These are phyloP conservation scores for Idaea straminata DNA, from an alignment of 2,888 invertebrate genomes.

Conservation along the genomic window DNA sequence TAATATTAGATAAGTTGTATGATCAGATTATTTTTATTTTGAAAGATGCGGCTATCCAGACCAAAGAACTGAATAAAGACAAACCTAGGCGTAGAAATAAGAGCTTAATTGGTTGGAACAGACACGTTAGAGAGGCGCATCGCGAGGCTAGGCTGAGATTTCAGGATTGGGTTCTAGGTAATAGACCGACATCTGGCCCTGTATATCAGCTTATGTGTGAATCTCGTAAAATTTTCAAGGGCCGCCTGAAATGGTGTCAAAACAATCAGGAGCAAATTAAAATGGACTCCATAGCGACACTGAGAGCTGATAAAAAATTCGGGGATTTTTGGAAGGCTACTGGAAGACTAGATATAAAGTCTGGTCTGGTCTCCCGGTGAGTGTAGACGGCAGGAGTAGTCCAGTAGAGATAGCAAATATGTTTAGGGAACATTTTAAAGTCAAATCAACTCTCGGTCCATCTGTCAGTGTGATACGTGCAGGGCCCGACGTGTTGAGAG, in stretches of 20 bases:
- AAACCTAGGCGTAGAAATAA: background rate
- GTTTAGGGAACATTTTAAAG: constrained; percentile 9
- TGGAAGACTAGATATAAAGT: background rate
- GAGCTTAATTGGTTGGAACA: constrained; percentile 23
- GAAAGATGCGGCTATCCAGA: constrained; percentile 10
- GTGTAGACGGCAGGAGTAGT: background rate
- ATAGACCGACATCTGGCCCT: constrained; percentile 6
- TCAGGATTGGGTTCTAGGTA: constrained; percentile 20
- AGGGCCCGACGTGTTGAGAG: background rate
- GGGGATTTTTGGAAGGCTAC: constrained; percentile 4
- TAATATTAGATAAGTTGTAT: constrained; percentile 18
- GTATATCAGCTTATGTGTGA: constrained; percentile 5
- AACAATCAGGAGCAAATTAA: constrained; percentile 7
- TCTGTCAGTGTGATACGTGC: background rate
- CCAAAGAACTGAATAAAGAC: background rate
- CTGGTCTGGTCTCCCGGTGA: constrained; percentile 2
- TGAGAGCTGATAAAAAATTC: background rate
- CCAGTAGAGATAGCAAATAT: background rate
- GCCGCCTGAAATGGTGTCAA: constrained; percentile 11
- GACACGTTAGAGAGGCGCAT: constrained; percentile 23
- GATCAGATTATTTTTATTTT: constrained; percentile 14
- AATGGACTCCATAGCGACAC: background rate
- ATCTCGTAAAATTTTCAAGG: constrained; percentile 7
- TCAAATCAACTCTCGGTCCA: background rate
- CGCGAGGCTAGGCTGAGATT: constrained; percentile 21